Evolutionary conservation across 1,140 invertebrate genomes (phyloP).

Genomic region (Dysdera silvatica): DNA sequence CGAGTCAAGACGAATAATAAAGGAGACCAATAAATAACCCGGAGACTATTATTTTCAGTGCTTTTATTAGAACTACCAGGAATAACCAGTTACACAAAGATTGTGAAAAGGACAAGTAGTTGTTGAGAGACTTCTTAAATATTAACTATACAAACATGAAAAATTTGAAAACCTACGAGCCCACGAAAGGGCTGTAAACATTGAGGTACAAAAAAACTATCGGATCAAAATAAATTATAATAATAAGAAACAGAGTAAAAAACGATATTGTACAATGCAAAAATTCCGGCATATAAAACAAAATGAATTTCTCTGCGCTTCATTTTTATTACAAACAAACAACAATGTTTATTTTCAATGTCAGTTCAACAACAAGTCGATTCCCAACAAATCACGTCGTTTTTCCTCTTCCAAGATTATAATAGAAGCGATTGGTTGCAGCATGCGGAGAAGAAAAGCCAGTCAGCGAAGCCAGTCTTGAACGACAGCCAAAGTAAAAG

Average conservation of each 20-base stretch:
- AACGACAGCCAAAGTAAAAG: too few species aligned
- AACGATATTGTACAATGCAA: constrained; percentile 27
- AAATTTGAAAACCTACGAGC: constrained; percentile 27
- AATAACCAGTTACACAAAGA: constrained; percentile 30
- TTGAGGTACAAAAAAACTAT: constrained; percentile 26
- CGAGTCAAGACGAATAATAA: too few species aligned
- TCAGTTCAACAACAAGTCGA: constrained; percentile 22
- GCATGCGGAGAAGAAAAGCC: too few species aligned
- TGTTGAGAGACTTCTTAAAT: constrained; percentile 30
- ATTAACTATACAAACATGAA: constrained; percentile 31
- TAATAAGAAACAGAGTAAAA: constrained; percentile 19
- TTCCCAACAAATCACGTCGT: constrained; percentile 24
- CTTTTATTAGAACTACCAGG: constrained; percentile 31
- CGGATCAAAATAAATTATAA: constrained; percentile 28
- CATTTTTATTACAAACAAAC: constrained; percentile 15
- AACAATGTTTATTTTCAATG: constrained; percentile 19
- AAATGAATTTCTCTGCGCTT: constrained; percentile 20
- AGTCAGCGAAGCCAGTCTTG: too few species aligned
- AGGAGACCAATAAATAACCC: too few species aligned
- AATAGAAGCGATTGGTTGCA: too few species aligned
- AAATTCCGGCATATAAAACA: constrained; percentile 23
- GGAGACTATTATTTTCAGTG: too few species aligned
- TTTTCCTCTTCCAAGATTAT: too few species aligned
- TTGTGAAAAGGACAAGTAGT: constrained; percentile 31
- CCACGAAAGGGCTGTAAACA: constrained; percentile 18